Evolutionary conservation across 1,140 invertebrate species (phyloP), one percentile per base, ranked within the genome.

Genomic region (Lasioglossum albipes): DNA sequence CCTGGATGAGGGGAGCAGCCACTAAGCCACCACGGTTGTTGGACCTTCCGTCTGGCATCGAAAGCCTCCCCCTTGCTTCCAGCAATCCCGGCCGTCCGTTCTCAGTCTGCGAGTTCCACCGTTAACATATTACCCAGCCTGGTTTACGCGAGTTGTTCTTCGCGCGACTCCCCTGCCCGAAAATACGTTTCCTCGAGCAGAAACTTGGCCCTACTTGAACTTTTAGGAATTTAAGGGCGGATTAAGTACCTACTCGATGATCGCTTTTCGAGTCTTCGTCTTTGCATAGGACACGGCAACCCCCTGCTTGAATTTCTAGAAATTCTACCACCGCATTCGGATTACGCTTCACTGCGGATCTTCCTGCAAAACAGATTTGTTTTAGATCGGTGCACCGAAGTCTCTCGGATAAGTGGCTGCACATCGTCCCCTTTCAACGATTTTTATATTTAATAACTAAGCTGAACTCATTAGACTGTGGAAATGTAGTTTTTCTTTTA

Each of bases 11-110:
- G 82, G 74, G 42, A 64, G 52, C 59, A 68, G 75, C 82, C 59
- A 81, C 70, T 87, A 87, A 87, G 82, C 75, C 68, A 75, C 75
- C 84, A 61, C 57, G 57, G 57, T 84, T 84, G 81, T 84, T 61
- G 85, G 77, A 74, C 66, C 74, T 86, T 84, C 78, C 77, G 74
- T 81, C 71, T 69, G 73, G 75, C 81, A 84, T 81, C 68, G 74
- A 65, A 61, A 87, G 52, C 82, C n/a, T 69, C 42, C 62, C 36
- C 49, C 75, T 62, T 69, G 22, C 41, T 20, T 12, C 18, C 61
- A n/a, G 57, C 57, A 54, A 20, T 22, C 65, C 61, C 72, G 27
- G 20, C 12, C 75, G 83, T 86, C 79, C 80, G 82, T 86, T 79
- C 74, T 66, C 75, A 68, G 68, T 79, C 75, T 45, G 52, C 42